phyloP scores from a whole-genome alignment of 2,888 invertebrate species.

The Ramazzottius varieornatus region DNA sequence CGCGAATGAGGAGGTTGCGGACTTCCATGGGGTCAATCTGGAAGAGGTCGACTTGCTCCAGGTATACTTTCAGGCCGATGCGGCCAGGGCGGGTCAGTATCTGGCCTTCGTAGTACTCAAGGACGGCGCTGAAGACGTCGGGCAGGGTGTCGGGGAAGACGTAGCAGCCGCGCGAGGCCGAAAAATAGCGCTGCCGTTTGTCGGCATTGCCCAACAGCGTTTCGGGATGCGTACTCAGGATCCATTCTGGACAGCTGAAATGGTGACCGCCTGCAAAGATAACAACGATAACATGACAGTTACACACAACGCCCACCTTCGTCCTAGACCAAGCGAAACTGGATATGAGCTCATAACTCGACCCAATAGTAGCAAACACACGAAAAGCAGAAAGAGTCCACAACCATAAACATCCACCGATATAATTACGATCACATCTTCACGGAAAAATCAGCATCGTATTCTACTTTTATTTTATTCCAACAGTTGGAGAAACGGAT shows the following conservation, averaged over 20 bases:
- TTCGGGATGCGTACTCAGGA: constrained; percentile 15
- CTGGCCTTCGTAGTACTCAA: not conserved
- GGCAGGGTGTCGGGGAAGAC: constrained; percentile 3
- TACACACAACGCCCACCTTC: no score
- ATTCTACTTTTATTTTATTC: no score
- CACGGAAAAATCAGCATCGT: no score
- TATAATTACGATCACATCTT: no score
- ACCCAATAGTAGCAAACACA: no score
- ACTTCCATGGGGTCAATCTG: not conserved
- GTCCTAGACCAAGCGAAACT: no score
- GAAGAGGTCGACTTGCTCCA: constrained; percentile 1
- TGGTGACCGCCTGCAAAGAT: not conserved
- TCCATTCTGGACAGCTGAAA: constrained; percentile 7
- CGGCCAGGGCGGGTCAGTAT: not conserved
- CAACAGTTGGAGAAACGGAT: no score
- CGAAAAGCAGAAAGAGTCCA: no score
- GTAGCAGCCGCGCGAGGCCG: not conserved
- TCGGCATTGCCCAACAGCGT: constrained; percentile 15
- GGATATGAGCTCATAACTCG: no score
- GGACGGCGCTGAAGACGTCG: not conserved
- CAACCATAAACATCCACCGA: no score
- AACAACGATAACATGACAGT: no score
- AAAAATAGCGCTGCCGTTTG: constrained; percentile 13
- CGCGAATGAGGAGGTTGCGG: not conserved
- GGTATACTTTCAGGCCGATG: not conserved